Conservation (phyloP, 2,113 vertebrate species). For the Aspidoscelis tigris region DNA sequence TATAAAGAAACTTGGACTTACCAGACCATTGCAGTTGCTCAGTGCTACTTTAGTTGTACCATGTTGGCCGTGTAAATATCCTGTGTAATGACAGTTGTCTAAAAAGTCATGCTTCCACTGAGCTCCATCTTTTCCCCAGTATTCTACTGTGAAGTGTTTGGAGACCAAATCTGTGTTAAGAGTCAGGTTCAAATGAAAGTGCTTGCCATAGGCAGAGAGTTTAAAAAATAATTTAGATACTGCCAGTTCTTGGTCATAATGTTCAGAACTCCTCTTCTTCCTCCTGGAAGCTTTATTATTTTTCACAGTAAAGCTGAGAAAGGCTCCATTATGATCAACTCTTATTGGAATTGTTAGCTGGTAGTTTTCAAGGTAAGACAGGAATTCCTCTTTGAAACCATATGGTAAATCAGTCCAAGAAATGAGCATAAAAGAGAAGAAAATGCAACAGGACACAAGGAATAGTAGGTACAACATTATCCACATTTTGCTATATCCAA, state of each 20-base stretch:
- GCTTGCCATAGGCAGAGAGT: conserved; percentile 97
- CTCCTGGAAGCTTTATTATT: conserved; percentile 88
- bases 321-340: conserved; percentile 94
- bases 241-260: conserved; percentile 79
- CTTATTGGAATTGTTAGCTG: conserved; percentile 94
- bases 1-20: conserved; percentile 77
- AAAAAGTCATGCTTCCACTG: conserved; percentile 89
- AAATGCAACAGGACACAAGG: conserved; percentile 78
- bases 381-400: conserved; percentile 95
- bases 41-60: conserved; percentile 91
- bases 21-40: conserved; percentile 97
- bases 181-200: conserved; percentile 98
- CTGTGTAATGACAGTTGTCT: conserved; percentile 94
- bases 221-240: conserved; percentile 93
- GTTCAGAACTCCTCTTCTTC: conserved; percentile 85
- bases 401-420: conserved; percentile 77
- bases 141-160: conserved; percentile 96
- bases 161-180: conserved; percentile 96
- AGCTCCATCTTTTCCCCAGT: conserved; percentile 92
- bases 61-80: conserved; percentile 89
- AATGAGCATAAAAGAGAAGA: conserved; percentile 77
- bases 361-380: conserved; percentile 98
- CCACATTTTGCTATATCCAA: conserved; percentile 52
- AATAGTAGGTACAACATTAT: conserved; percentile 70
- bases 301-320: conserved; percentile 98